Percentiles rank a stretch among this genome's conserved stretches.
phyloP scores from a whole-genome alignment of 1,140 invertebrate species.

The Drosophila tropicalis region DNA sequence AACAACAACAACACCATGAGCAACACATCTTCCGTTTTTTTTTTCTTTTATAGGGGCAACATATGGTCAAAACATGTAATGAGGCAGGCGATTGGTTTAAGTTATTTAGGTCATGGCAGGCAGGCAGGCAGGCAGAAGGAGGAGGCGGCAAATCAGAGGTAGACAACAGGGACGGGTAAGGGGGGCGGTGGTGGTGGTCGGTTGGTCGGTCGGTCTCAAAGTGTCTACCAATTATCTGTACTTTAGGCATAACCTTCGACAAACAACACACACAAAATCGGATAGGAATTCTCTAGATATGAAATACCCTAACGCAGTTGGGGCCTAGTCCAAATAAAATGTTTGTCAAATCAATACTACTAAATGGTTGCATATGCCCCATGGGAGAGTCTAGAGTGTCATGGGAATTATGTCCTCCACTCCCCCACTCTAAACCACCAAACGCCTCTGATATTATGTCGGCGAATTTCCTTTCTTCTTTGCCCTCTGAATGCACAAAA shows the following conservation, averaged over 20 bases:
- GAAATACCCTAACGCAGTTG: neutral
- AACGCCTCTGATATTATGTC: slow-evolving; percentile 35
- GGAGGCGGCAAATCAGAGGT: neutral
- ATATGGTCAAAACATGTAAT: slow-evolving; percentile 38
- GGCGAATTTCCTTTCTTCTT: slow-evolving; percentile 13
- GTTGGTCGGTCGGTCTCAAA: neutral
- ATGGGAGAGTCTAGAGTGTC: neutral
- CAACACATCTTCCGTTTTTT: slow-evolving; percentile 10
- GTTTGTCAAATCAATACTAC: neutral
- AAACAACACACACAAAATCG: neutral
- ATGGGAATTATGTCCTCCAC: neutral
- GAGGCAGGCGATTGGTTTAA: slow-evolving; percentile 12
- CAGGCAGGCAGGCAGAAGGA: neutral
- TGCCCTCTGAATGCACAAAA: slow-evolving; percentile 17
- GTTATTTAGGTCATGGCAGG: slow-evolving; percentile 11
- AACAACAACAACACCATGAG: neutral
- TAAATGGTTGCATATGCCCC: too few relatives aligned
- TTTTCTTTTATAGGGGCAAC: slow-evolving; percentile 26
- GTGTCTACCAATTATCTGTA: neutral
- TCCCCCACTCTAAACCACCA: neutral
- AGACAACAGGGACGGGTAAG: neutral
- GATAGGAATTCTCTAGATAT: neutral
- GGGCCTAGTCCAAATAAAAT: neutral
- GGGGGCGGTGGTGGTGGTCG: neutral
- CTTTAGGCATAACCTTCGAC: slow-evolving; percentile 1